Percentiles rank a stretch among this genome's conserved stretches.
Conservation (phyloP, 2,888 invertebrate species). For the Chalcosyrphus nemorum region DNA sequence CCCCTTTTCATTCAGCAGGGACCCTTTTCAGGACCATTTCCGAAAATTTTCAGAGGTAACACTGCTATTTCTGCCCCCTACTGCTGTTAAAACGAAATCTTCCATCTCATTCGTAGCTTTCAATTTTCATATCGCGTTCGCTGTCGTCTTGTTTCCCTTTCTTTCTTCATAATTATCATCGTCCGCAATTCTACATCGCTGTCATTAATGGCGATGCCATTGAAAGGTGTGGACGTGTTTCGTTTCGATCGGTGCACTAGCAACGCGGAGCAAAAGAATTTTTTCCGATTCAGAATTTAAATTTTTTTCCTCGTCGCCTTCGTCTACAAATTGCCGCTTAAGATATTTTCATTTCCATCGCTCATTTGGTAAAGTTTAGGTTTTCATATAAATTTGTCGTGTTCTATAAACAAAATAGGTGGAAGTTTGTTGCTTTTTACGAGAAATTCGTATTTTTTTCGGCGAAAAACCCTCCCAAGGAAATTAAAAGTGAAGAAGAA, state of each 20-base stretch:
- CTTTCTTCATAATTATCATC: conserved; percentile 22
- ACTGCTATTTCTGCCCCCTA: conserved; percentile 22
- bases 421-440: conserved; percentile 34
- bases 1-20: no score
- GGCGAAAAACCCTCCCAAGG: conserved; percentile 36
- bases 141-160: conserved; percentile 42
- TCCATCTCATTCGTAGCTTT: conserved; percentile 40
- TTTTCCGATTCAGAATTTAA: conserved; percentile 52
- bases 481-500: conserved; percentile 35
- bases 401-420: conserved; percentile 8
- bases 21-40: no score
- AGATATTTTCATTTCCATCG: background rate
- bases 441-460: conserved; percentile 26
- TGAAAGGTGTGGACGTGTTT: conserved; percentile 77
- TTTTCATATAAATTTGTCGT: background rate
- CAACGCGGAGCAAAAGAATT: conserved; percentile 64
- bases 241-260: conserved; percentile 48
- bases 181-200: conserved; percentile 73
- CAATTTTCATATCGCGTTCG: conserved; percentile 49
- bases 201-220: conserved; percentile 78
- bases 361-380: no score
- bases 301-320: conserved; percentile 34
- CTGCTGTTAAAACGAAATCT: conserved; percentile 30
- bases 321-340: no score
- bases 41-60: no score